Evolutionary conservation across 1,140 invertebrate species (phyloP).

Genomic region (Diabrotica undecimpunctata): DNA sequence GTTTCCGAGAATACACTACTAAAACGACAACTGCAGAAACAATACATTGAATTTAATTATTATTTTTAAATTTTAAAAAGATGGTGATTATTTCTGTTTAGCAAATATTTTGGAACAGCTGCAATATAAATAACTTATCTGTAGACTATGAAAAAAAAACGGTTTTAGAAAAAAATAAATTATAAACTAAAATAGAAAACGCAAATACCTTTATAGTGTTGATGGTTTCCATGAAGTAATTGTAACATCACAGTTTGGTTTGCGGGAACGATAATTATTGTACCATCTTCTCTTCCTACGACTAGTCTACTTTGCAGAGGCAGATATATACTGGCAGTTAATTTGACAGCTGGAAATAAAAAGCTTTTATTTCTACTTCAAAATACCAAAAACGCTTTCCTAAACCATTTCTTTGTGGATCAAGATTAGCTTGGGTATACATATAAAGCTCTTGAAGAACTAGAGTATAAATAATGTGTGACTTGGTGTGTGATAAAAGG

Average conservation of each 20-base stretch:
- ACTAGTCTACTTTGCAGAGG: constrained; percentile 89
- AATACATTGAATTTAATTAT: too few species aligned
- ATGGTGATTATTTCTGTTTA: too few species aligned
- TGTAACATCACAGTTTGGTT: constrained; percentile 94
- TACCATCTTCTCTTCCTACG: constrained; percentile 92
- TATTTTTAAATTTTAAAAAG: too few species aligned
- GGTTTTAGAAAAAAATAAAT: background rate
- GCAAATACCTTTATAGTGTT: constrained; percentile 72
- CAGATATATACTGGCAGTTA: constrained; percentile 90
- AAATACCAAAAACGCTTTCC: background rate
- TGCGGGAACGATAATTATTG: constrained; percentile 94
- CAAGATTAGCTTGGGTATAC: background rate
- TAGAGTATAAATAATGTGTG: background rate
- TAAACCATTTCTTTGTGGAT: background rate
- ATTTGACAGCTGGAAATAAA: constrained; percentile 55
- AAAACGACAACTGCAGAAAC: too few species aligned
- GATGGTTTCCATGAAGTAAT: constrained; percentile 84
- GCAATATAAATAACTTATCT: too few species aligned
- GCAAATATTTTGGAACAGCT: too few species aligned
- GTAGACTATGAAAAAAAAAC: too few species aligned
- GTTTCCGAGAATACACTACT: too few species aligned
- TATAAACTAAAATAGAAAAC: too few species aligned
- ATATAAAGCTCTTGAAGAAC: background rate
- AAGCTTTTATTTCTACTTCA: background rate
- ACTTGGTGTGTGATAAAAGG: background rate